Base-by-base conservation (phyloP, 2,797 vertebrate species). In the Melanotaenia nigrans region DNA sequence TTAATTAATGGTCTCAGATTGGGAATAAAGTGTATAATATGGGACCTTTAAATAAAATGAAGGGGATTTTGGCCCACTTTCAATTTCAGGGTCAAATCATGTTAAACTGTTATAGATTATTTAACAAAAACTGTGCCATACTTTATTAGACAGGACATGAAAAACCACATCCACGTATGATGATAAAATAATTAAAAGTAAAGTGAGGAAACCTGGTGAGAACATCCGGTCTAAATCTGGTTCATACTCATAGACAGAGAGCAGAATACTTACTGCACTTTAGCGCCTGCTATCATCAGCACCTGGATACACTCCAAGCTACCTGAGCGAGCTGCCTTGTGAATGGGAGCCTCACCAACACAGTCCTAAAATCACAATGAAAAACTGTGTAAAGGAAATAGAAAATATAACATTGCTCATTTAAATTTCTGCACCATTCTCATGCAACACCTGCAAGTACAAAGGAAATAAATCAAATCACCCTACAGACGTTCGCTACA, bases 321-420 rank as follows among this genome's bases (percentile, higher is more conserved):
- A 90, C 97, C 97, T 81, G 97, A 96, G 16, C 96, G 95, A 87
- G 97, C 98, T 11, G 98, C 97, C 93, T 99, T 99, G 92, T 99
- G 98, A 87, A 99, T 92, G 69, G 98, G 96, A 83, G 97, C 95
- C 94, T 99, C 98, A 53, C 98, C 98, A 77, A 97, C 95, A 92
- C 96, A 96, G 92, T 99, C 98, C 98, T 99, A 90, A 22, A 92
- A 91, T 81, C n/a, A 82, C 11, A 63, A 58, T 0, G 24, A 1
- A 16, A 51, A 61, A 35, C 16, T 16, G 22, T 33, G n/a, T 36
- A n/a, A n/a, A 24, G 9, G 10, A 33, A 33, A 7, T 40, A 40
- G 4, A 40, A 40, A 40, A 40, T 13, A 40, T 3, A 40, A 16
- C 38, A 30, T 30, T 16, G 12, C 33, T 35, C 4, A 40, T 40